These are phyloP conservation scores for Drosophila neocordata DNA, from an alignment of 1,140 invertebrate species.

Conservation along the genomic window DNA sequence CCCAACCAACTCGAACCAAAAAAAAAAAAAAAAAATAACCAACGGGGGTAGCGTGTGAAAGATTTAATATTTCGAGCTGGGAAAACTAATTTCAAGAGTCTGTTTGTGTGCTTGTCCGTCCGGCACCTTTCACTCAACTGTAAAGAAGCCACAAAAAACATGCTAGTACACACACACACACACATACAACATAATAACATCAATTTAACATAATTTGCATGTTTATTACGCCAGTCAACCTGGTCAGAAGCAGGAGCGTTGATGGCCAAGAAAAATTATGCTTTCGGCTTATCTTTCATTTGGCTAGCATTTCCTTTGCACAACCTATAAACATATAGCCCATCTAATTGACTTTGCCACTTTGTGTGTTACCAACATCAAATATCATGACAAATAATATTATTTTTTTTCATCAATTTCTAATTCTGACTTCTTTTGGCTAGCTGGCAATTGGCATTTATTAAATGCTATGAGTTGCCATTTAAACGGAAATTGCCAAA, in stretches of 20 bases:
- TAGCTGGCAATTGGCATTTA: constrained; percentile 3
- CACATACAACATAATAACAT: constrained; percentile 15
- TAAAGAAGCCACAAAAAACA: constrained; percentile 15
- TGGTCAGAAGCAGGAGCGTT: constrained; percentile 9
- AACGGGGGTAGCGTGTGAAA: constrained; percentile 39
- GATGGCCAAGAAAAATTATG: constrained; percentile 11
- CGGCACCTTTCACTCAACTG: constrained; percentile 20
- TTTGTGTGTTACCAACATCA: background rate
- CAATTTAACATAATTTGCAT: constrained; percentile 22
- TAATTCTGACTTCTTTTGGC: background rate
- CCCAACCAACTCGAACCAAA: constrained; percentile 3
- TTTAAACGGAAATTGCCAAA: constrained; percentile 13
- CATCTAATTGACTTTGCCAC: constrained; percentile 10
- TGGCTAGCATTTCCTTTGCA: constrained; percentile 10
- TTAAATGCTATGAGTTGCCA: constrained; percentile 20
- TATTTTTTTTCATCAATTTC: constrained; percentile 7
- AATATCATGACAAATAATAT: constrained; percentile 16
- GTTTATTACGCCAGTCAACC: constrained; percentile 14
- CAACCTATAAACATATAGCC: background rate
- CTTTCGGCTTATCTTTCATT: constrained; percentile 12
- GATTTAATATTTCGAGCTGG: constrained; percentile 33
- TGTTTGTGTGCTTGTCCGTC: constrained; percentile 6
- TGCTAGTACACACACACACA: constrained; percentile 3
- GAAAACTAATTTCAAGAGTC: constrained; percentile 20
- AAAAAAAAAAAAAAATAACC: too few species aligned